Conservation (phyloP, 1,140 invertebrate genomes). For the Aphaenogaster rudis region DNA sequence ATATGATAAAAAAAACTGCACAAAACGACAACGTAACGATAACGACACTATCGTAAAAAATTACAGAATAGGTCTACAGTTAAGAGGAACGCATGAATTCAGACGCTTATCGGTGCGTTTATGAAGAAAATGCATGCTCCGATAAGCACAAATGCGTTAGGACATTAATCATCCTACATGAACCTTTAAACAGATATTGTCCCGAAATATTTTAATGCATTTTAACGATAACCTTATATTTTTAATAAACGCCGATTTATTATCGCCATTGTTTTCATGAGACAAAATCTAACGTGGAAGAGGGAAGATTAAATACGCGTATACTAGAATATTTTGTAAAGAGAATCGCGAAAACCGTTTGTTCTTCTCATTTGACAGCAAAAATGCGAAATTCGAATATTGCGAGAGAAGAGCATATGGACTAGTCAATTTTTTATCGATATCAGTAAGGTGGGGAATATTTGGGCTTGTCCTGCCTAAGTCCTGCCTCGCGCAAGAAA, state of each 20-base stretch:
- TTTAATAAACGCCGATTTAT: not conserved
- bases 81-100: not conserved
- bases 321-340: not conserved
- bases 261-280: not conserved
- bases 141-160: not conserved
- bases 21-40: too few relatives aligned
- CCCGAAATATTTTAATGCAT: not conserved
- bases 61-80: too few relatives aligned
- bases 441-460: not conserved
- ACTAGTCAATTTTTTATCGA: not conserved
- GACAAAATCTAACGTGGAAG: not conserved
- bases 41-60: too few relatives aligned
- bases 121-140: not conserved
- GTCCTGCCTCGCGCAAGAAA: not conserved
- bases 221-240: not conserved
- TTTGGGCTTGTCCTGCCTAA: not conserved
- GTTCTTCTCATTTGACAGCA: not conserved
- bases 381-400: not conserved
- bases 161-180: not conserved
- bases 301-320: not conserved
- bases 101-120: not conserved
- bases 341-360: not conserved
- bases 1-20: too few relatives aligned
- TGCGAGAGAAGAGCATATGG: not conserved
- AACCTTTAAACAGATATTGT: not conserved